phyloP scores from a whole-genome alignment of 2,113 vertebrate species.

The Oreochromis aureus region DNA sequence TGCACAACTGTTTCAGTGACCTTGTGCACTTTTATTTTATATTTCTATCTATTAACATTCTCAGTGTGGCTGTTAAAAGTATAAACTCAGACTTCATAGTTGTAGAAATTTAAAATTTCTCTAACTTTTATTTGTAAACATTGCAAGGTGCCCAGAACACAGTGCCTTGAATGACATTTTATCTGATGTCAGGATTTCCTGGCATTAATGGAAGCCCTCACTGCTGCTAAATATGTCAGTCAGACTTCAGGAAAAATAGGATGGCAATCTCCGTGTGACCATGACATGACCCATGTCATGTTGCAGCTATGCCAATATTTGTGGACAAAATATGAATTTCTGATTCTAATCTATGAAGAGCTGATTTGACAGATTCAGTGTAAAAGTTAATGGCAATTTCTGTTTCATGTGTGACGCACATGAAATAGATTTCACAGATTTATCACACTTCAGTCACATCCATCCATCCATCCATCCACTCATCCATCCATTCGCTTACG shows the following conservation, averaged over 20 bases:
- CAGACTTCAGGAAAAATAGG: background rate
- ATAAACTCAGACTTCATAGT: background rate
- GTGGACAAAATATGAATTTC: background rate
- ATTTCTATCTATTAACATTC: background rate
- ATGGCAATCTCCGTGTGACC: background rate
- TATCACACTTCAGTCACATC: background rate
- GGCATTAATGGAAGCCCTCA: background rate
- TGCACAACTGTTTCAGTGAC: background rate
- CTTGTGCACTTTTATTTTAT: background rate
- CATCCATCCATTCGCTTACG: background rate
- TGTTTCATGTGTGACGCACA: background rate
- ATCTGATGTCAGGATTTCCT: background rate
- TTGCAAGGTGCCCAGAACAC: background rate
- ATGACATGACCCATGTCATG: background rate
- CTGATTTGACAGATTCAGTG: background rate
- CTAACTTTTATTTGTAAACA: accelerated
- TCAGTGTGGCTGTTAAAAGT: background rate
- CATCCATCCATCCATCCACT: no score
- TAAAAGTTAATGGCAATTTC: background rate
- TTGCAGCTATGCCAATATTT: background rate
- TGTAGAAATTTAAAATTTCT: background rate
- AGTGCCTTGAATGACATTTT: background rate
- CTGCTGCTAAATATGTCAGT: background rate
- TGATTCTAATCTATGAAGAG: background rate
- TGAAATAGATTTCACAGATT: background rate